phyloP scores from a whole-genome alignment of 2,888 invertebrate species.

The Eustalomyia histrio region DNA sequence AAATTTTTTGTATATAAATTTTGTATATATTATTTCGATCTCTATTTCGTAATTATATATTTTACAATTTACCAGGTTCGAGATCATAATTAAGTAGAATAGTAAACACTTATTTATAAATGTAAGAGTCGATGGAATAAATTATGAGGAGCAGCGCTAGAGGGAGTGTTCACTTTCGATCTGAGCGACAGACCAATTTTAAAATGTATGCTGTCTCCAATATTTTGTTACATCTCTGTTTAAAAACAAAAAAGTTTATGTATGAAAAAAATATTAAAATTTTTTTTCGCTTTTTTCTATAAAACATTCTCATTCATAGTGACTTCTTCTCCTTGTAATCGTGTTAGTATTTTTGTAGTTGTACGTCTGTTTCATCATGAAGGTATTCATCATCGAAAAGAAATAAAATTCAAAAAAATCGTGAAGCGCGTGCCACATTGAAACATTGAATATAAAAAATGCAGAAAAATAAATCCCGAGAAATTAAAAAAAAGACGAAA shows the following conservation, averaged over 20 bases:
- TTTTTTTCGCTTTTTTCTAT: constrained; percentile 16
- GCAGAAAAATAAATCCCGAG: constrained; percentile 19
- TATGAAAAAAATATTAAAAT: not conserved
- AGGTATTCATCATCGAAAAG: constrained; percentile 33
- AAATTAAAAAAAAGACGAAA: constrained; percentile 3
- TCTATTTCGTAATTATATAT: no score
- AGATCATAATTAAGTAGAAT: no score
- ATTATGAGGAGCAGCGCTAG: no score
- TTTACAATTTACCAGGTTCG: no score
- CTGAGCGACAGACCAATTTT: no score
- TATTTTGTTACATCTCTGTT: not conserved
- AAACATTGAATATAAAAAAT: constrained; percentile 24
- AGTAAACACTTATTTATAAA: no score
- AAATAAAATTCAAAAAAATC: constrained; percentile 4
- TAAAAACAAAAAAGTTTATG: not conserved
- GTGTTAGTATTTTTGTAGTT: constrained; percentile 28
- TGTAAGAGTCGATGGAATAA: no score
- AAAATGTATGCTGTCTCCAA: not conserved
- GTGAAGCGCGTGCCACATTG: constrained; percentile 39
- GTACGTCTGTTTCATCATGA: constrained; percentile 22
- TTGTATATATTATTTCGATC: no score
- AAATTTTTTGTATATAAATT: no score
- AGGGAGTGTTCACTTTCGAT: no score
- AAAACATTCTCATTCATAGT: not conserved
- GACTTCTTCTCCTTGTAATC: constrained; percentile 22